These are phyloP conservation scores for Sinosuthora webbiana DNA, from an alignment of 2,113 vertebrate species.

Conservation along the genomic window DNA sequence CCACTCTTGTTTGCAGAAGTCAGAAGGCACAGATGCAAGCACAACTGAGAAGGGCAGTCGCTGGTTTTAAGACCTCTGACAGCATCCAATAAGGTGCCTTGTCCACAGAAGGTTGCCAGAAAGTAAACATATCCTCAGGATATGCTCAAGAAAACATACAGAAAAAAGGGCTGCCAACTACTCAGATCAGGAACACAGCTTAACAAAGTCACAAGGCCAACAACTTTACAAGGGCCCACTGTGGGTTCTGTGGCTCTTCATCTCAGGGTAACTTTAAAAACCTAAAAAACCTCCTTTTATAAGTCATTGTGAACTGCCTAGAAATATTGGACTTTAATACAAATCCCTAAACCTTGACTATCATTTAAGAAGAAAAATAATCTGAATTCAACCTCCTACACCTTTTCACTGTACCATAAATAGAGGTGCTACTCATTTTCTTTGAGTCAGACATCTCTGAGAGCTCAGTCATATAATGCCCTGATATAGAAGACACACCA, in stretches of 20 bases:
- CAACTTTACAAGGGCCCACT: background rate
- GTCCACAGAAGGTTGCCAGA: background rate
- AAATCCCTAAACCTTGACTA: background rate
- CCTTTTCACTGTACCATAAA: background rate
- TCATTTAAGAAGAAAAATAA: background rate
- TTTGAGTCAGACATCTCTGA: background rate
- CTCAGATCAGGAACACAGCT: background rate
- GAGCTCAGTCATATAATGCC: background rate
- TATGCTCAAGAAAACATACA: background rate
- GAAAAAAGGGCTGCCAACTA: background rate
- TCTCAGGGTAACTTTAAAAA: background rate
- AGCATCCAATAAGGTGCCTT: background rate
- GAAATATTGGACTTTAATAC: background rate
- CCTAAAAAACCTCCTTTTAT: background rate
- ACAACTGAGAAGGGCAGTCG: background rate
- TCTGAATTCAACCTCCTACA: background rate
- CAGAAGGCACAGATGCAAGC: background rate
- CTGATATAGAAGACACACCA: background rate
- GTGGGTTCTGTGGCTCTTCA: background rate
- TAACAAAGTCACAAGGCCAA: background rate
- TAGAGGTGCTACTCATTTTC: background rate
- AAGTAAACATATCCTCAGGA: background rate
- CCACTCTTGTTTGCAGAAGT: background rate
- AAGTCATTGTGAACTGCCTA: background rate
- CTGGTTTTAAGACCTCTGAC: background rate